These are phyloP conservation scores for Apamea epomidion DNA, from an alignment of 2,888 invertebrate genomes.

Conservation along the genomic window DNA sequence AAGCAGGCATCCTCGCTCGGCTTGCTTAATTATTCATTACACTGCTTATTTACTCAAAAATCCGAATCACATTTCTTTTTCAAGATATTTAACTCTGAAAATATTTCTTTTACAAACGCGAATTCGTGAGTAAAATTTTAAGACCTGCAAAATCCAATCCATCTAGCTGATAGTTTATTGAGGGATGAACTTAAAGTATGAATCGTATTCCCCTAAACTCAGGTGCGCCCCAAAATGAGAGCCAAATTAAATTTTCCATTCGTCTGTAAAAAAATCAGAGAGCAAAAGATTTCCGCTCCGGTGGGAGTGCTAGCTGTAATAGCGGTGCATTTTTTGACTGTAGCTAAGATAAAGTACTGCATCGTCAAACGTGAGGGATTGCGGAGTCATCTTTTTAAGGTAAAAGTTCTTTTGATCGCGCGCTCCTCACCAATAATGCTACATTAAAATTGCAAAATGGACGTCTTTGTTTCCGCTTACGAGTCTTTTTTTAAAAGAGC, in stretches of 20 bases:
- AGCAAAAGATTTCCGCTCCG: slow-evolving; percentile 65
- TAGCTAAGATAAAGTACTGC: slow-evolving; percentile 73
- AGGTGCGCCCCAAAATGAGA: slow-evolving; percentile 59
- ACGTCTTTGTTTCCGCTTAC: slow-evolving; percentile 44
- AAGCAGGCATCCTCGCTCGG: slow-evolving; percentile 1
- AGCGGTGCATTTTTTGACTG: slow-evolving; percentile 75
- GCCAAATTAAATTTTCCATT: slow-evolving; percentile 70
- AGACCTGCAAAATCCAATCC: slow-evolving; percentile 36
- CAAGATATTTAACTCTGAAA: slow-evolving; percentile 20
- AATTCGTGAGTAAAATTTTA: slow-evolving; percentile 26
- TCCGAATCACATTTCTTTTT: slow-evolving; percentile 17
- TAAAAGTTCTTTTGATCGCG: slow-evolving; percentile 68
- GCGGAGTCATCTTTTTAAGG: slow-evolving; percentile 71
- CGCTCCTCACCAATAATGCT: slow-evolving; percentile 48
- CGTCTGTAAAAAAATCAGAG: slow-evolving; percentile 67
- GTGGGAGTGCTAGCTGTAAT: slow-evolving; percentile 69
- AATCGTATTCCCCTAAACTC: slow-evolving; percentile 32
- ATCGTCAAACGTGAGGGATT: slow-evolving; percentile 71
- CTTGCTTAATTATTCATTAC: slow-evolving; percentile 45
- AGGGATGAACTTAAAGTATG: slow-evolving; percentile 32
- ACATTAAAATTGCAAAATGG: slow-evolving; percentile 64
- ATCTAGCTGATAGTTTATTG: slow-evolving; percentile 40
- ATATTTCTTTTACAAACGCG: slow-evolving; percentile 7
- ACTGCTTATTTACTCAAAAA: slow-evolving; percentile 27
- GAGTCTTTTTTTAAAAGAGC: slow-evolving; percentile 34